Evolutionary conservation across 2,888 invertebrate genomes (phyloP).

Genomic region (Caenorhabditis plicata): DNA sequence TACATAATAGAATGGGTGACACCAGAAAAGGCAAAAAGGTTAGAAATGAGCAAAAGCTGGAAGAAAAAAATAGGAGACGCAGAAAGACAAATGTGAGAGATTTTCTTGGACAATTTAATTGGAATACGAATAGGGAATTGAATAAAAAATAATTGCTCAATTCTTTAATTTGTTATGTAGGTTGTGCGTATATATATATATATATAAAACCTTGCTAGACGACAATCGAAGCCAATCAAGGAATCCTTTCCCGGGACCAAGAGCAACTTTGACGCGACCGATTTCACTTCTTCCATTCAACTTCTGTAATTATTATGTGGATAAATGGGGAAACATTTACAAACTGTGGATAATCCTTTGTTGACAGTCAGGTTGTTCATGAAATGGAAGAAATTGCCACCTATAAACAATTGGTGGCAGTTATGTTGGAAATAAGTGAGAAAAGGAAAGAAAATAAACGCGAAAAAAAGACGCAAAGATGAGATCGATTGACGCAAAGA

Average conservation of each 20-base stretch:
- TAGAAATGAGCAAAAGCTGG: constrained; percentile 5
- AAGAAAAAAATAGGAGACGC: neutral
- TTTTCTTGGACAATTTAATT: neutral
- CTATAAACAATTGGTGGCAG: no score
- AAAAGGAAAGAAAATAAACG: neutral
- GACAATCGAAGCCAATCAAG: constrained; percentile 60
- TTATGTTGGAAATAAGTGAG: neutral
- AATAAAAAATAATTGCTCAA: no score
- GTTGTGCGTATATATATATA: neutral
- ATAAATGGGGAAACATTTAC: no score
- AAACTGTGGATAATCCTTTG: constrained; percentile 18
- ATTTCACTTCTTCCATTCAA: constrained; percentile 52
- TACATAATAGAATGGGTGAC: constrained; percentile 7
- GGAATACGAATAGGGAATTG: neutral
- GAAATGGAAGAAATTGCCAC: no score
- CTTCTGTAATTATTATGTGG: no score
- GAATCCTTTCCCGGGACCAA: constrained; percentile 57
- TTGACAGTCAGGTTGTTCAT: constrained; percentile 28
- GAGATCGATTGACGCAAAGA: neutral
- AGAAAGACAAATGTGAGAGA: neutral
- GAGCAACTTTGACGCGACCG: constrained; percentile 57
- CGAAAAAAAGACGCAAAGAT: constrained; percentile 2
- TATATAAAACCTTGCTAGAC: constrained; percentile 26
- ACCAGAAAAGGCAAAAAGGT: neutral
- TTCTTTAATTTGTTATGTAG: no score